Evolutionary conservation across 2,113 vertebrate genomes (phyloP).

Genomic region (Siphamia tubifer): DNA sequence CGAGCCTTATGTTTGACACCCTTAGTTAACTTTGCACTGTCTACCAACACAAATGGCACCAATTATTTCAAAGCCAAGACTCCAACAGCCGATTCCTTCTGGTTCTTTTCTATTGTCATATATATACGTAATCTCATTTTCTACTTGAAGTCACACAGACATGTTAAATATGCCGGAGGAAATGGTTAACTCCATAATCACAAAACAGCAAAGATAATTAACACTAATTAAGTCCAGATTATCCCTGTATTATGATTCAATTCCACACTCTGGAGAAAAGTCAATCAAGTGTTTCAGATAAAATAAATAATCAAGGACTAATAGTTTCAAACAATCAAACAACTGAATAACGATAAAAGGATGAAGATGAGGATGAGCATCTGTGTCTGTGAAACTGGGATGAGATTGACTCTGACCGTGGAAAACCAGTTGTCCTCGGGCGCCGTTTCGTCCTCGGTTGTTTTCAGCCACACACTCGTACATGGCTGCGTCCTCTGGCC

Average conservation of each 20-base stretch:
- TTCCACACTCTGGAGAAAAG: not conserved
- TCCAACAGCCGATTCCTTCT: not conserved
- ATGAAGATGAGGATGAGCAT: not conserved
- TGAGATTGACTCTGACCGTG: slow-evolving; percentile 74
- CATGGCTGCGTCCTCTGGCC: slow-evolving; percentile 85
- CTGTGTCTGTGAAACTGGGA: not conserved
- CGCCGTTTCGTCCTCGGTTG: slow-evolving; percentile 80
- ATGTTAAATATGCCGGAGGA: not conserved
- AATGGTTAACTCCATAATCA: slow-evolving; percentile 8
- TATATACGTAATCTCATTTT: not conserved
- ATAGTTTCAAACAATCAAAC: not conserved
- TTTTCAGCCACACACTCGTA: slow-evolving; percentile 88
- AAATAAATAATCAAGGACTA: not conserved
- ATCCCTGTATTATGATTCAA: not conserved
- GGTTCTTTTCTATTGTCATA: not conserved
- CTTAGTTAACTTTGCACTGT: no score
- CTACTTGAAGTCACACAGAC: not conserved
- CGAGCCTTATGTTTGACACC: no score
- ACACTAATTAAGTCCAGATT: slow-evolving; percentile 38
- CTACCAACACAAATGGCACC: not conserved
- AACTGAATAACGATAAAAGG: not conserved
- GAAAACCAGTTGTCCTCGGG: slow-evolving; percentile 85
- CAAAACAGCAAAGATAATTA: slow-evolving; percentile 37
- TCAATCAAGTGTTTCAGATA: not conserved
- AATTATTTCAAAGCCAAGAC: not conserved